Evolutionary conservation across 2,113 vertebrate genomes (phyloP).

Genomic region (Gallinago jamesoni): DNA sequence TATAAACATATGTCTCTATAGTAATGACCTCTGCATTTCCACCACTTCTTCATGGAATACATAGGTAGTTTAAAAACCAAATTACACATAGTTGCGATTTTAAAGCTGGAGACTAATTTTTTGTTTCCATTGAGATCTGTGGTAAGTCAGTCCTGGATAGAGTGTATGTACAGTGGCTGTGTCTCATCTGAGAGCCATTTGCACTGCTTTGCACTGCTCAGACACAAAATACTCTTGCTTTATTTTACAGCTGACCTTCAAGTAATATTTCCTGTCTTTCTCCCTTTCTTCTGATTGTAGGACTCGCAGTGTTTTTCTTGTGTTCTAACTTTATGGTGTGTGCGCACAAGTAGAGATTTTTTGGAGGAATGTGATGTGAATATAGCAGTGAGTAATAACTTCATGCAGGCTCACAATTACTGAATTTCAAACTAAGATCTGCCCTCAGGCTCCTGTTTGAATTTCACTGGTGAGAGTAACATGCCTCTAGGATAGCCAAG

Average conservation of each 20-base stretch:
- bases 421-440: constrained; percentile 15
- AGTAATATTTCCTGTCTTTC: background rate
- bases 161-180: background rate
- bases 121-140: background rate
- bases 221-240: background rate
- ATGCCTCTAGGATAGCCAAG: background rate
- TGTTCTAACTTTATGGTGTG: background rate
- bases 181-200: background rate
- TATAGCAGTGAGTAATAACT: background rate
- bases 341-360: background rate
- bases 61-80: background rate
- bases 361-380: background rate
- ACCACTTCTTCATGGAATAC: background rate
- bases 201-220: background rate
- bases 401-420: background rate
- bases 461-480: background rate
- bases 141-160: background rate
- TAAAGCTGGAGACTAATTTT: background rate
- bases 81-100: background rate
- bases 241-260: background rate
- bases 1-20: background rate
- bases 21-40: background rate
- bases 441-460: background rate
- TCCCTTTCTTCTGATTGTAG: background rate
- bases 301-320: background rate